Base-by-base conservation (phyloP, 2,113 vertebrate genomes). In the Microtus oregoni region DNA sequence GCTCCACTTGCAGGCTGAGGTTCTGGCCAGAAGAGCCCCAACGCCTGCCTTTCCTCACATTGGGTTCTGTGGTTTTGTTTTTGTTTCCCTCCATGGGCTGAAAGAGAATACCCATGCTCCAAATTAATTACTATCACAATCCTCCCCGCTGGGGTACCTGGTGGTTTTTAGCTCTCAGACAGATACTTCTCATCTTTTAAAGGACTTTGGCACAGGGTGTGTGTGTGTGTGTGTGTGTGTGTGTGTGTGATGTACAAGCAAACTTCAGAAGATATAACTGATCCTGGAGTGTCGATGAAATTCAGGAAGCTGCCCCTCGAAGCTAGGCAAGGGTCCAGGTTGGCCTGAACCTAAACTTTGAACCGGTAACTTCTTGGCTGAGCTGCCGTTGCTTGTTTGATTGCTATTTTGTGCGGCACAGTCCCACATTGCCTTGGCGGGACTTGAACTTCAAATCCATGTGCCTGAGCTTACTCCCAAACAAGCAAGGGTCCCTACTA, bases 231-330 rank as follows among this genome's bases (percentile, higher is more conserved):
- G 17, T 58, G 55, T 58, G 17, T 19, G 55, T 58, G 55, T 58
- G 17, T 20, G 55, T 58, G 19, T 58, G 55, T 58, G 70, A 72
- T 76, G 20, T 55, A 86, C 91, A 94, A 91, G 35, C 38, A 76
- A 89, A 94, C 5, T 30, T 41, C 10, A n/a, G n/a, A 92, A 35
- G 38, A 91, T 70, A 72, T 85, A 91, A 68, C 26, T 3, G 24
- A 89, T 93, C 24, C 65, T 88, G 76, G 41, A n/a, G 50, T 95
- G 87, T 93, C 4, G 58, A 3, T 90, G 91, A 82, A 89, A 73
- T 86, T 87, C 68, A 81, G 68, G 47, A 92, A 90, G 50, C 5
- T 11, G 52, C 19, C 47, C 0, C 30, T 58, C 89, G 79, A 75
- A 86, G 38, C n/a, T 63, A 44, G n/a, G 24, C 26, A 83, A 7